Conservation (phyloP, 2,113 vertebrate species). For the Ardeotis arabs region DNA sequence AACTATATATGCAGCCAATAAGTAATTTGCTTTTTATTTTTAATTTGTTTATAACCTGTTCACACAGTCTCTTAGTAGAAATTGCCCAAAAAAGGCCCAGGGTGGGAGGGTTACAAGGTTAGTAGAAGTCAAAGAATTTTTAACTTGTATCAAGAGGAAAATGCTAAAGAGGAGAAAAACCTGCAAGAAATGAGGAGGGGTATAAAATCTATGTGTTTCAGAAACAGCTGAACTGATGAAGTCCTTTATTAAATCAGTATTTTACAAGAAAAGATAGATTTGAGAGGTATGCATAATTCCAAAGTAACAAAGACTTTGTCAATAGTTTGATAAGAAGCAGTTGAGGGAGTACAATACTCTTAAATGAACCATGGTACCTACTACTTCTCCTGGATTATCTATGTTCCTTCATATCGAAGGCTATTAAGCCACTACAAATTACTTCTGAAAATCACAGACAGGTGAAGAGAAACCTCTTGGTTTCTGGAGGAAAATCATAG, state of each 20-base stretch:
- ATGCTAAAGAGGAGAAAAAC: slow-evolving; percentile 18
- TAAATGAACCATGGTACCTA: background rate
- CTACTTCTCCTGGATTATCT: background rate
- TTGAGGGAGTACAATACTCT: background rate
- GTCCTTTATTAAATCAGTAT: slow-evolving; percentile 60
- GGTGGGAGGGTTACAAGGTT: background rate
- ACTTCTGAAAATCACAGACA: background rate
- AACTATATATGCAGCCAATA: background rate
- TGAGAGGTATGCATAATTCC: slow-evolving; percentile 33
- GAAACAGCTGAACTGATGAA: slow-evolving; percentile 59
- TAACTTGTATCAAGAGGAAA: background rate
- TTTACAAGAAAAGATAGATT: slow-evolving; percentile 15
- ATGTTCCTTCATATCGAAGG: background rate
- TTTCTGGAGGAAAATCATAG: background rate
- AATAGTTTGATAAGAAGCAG: background rate
- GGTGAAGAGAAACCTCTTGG: background rate
- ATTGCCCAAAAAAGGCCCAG: background rate
- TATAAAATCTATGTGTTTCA: slow-evolving; percentile 66
- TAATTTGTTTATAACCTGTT: background rate
- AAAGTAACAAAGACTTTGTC: slow-evolving; percentile 47
- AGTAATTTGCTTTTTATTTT: background rate
- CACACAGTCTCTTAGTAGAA: background rate
- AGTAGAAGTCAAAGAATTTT: background rate
- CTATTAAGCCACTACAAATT: background rate
- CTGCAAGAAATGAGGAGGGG: slow-evolving; percentile 37